Evolutionary conservation across 2,888 invertebrate species (phyloP).

Genomic region (Hirtodrosophila duncani): DNA sequence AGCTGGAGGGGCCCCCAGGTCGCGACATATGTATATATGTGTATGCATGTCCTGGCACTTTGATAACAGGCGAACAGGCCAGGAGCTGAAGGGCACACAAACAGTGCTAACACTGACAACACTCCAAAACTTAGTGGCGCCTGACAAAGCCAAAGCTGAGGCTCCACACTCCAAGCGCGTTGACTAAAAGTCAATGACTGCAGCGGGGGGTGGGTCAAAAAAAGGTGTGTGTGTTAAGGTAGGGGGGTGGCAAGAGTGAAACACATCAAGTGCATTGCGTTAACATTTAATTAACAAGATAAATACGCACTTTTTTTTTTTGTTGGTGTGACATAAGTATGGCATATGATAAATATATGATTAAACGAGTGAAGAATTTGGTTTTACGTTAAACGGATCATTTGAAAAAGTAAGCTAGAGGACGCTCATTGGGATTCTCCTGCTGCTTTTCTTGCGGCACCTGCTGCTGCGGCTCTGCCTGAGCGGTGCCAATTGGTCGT

Average conservation of each 20-base stretch:
- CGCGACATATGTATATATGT: conserved; percentile 40
- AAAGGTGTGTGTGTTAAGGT: neutral
- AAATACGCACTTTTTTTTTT: too few relatives aligned
- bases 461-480: too few relatives aligned
- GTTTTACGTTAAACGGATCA: too few relatives aligned
- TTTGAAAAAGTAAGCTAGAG: too few relatives aligned
- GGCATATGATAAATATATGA: too few relatives aligned
- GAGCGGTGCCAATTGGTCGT: too few relatives aligned
- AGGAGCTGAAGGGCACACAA: conserved; percentile 1
- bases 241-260: neutral
- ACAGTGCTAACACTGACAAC: neutral
- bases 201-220: conserved; percentile 7
- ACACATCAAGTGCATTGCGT: conserved; percentile 51
- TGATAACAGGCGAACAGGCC: neutral
- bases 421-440: too few relatives aligned
- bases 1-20: neutral
- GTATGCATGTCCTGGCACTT: conserved; percentile 1
- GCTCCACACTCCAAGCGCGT: neutral
- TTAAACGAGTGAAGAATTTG: too few relatives aligned
- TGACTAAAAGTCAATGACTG: conserved; percentile 26
- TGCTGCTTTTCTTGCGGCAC: too few relatives aligned
- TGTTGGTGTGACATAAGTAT: too few relatives aligned
- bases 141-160: conserved; percentile 24
- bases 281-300: conserved; percentile 61
- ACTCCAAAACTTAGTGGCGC: conserved; percentile 47